Evolutionary conservation across 92 coral and sea anemone species (phyloP).

Genomic region (Metridium senile): DNA sequence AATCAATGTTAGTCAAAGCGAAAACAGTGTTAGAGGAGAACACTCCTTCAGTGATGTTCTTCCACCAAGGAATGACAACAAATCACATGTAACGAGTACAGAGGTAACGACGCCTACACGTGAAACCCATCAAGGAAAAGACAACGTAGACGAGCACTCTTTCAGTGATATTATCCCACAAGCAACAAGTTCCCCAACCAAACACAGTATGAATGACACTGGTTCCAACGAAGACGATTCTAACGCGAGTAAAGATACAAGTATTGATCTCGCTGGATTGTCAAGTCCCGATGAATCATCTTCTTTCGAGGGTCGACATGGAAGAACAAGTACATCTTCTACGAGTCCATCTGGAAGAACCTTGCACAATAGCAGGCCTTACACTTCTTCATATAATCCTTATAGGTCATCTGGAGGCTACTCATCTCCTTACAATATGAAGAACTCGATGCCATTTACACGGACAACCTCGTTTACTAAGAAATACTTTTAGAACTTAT

Average conservation of each 20-base stretch:
- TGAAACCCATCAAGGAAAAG: background rate
- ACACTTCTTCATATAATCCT: background rate
- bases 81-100: background rate
- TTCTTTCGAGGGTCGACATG: background rate
- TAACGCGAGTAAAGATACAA: background rate
- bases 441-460: background rate
- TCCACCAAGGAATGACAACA: background rate
- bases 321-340: background rate
- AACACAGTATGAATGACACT: background rate
- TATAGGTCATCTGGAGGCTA: background rate
- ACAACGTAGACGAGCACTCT: background rate
- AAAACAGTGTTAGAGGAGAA: background rate
- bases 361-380: background rate
- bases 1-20: background rate
- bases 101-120: background rate
- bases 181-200: background rate
- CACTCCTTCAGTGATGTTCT: too few species aligned
- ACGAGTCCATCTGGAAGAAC: background rate
- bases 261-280: background rate
- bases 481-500: conserved; percentile 1
- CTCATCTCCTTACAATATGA: background rate
- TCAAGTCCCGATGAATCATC: conserved; percentile 1
- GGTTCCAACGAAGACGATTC: background rate
- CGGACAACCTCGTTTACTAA: background rate
- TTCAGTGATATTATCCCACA: background rate